Evolutionary conservation across 2,113 vertebrate species (phyloP).

Genomic region (Pterocles burchelli): DNA sequence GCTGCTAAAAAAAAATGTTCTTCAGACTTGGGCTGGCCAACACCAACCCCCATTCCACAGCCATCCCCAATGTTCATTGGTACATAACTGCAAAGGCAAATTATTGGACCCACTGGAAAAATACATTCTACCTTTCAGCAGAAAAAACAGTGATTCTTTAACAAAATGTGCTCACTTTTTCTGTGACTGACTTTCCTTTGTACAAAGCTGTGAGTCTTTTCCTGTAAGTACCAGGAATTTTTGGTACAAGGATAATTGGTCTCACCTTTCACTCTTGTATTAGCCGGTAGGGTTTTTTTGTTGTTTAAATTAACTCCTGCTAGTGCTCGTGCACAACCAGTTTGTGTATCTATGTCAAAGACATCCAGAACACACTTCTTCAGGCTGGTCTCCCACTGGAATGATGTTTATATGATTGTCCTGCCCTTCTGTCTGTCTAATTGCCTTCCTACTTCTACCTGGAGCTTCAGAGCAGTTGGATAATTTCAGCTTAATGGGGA

Average conservation of each 20-base stretch:
- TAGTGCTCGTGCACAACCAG: not conserved
- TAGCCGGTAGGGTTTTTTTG: not conserved
- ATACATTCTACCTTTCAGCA: not conserved
- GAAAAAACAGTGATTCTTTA: constrained; percentile 4
- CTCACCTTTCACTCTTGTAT: not conserved
- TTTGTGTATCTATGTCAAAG: not conserved
- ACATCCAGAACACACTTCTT: not conserved
- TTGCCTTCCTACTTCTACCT: not conserved
- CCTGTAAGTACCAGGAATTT: not conserved
- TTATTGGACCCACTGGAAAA: constrained; percentile 16
- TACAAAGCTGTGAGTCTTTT: not conserved
- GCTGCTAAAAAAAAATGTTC: not conserved
- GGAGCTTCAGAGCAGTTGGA: not conserved
- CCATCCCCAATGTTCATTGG: not conserved
- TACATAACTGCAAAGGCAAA: constrained; percentile 1
- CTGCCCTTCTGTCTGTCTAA: not conserved
- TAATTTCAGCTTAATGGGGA: not conserved
- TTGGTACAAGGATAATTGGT: not conserved
- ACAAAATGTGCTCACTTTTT: not conserved
- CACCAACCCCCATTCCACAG: not conserved
- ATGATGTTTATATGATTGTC: not conserved
- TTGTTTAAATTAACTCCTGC: not conserved
- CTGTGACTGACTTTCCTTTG: not conserved
- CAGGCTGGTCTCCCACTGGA: not conserved
- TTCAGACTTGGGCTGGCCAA: constrained; percentile 9